Conservation (phyloP, 2,113 vertebrate species). For the Pseudorectes ferrugineus region DNA sequence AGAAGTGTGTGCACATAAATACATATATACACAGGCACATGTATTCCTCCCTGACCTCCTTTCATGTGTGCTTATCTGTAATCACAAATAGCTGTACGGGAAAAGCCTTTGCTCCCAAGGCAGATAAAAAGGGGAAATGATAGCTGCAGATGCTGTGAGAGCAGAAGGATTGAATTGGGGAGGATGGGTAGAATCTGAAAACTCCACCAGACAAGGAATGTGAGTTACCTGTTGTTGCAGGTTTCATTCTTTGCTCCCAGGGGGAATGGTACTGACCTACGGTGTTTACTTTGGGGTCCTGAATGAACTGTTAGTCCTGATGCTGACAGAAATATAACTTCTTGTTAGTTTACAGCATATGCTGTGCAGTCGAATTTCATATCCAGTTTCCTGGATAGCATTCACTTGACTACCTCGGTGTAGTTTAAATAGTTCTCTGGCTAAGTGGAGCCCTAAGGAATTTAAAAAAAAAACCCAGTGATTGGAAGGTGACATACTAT, state of each 20-base stretch:
- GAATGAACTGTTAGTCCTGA: neutral
- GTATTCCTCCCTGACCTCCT: neutral
- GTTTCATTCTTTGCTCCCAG: neutral
- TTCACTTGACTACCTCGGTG: neutral
- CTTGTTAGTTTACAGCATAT: neutral
- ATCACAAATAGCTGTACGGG: neutral
- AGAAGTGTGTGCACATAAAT: neutral
- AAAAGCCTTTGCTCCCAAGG: neutral
- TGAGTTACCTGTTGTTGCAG: neutral
- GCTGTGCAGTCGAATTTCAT: neutral
- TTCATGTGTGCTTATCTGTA: neutral
- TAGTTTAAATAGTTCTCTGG: neutral
- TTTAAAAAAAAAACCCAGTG: neutral
- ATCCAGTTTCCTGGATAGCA: neutral
- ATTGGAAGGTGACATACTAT: neutral
- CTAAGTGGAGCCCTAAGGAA: neutral
- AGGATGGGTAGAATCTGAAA: neutral
- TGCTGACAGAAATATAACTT: neutral
- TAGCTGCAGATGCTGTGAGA: neutral
- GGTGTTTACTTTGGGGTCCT: neutral
- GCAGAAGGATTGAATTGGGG: neutral
- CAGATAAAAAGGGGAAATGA: neutral
- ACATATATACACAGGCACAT: neutral
- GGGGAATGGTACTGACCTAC: fast-evolving
- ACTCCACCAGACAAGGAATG: neutral